phyloP scores from a whole-genome alignment of 2,113 vertebrate genomes.

The Ovibos moschatus region DNA sequence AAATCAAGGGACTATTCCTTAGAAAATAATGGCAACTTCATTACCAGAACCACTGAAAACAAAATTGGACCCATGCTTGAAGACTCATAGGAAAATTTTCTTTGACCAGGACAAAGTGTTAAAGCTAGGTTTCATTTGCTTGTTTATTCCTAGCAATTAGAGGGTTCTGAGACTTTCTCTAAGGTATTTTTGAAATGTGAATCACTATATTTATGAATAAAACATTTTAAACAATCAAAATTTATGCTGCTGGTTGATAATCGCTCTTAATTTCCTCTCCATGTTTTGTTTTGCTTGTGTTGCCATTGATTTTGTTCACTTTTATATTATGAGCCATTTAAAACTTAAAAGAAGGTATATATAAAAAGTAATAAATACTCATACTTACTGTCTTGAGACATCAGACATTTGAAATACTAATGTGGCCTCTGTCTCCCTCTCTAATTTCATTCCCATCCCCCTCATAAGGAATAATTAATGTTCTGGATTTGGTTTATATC shows the following conservation, averaged over 20 bases:
- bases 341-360: not conserved
- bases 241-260: not conserved
- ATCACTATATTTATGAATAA: not conserved
- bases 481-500: not conserved
- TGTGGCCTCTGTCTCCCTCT: not conserved
- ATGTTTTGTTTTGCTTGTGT: not conserved
- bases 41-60: not conserved
- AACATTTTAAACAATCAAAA: not conserved
- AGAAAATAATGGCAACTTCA: slow-evolving; percentile 12
- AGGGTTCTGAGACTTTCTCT: not conserved
- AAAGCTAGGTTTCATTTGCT: not conserved
- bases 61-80: not conserved
- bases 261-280: not conserved
- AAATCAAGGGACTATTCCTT: not conserved
- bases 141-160: not conserved
- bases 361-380: not conserved
- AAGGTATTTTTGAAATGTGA: not conserved
- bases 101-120: not conserved
- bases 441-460: not conserved
- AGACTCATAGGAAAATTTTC: not conserved
- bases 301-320: not conserved
- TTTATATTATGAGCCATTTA: not conserved
- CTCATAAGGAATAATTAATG: not conserved
- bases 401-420: not conserved
- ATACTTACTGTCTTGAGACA: not conserved